Conservation (phyloP, 2,113 vertebrate species). For the Phalacrocorax aristotelis region DNA sequence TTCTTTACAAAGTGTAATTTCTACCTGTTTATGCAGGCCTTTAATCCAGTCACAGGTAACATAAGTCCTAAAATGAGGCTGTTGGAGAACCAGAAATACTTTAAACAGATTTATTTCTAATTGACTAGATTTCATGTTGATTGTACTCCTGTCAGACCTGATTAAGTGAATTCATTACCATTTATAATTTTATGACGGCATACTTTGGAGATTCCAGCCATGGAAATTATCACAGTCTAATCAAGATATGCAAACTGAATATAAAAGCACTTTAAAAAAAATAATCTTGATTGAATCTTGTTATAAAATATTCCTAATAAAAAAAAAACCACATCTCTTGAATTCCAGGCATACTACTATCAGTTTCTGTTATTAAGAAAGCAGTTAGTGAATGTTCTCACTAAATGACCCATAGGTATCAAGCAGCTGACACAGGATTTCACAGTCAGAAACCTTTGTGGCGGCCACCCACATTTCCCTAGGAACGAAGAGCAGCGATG, state of each 20-base stretch:
- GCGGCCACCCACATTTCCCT: not conserved
- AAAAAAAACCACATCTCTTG: not conserved
- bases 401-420: rapidly evolving
- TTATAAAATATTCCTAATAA: not conserved
- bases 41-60: not conserved
- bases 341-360: not conserved
- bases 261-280: not conserved
- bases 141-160: conserved; percentile 44
- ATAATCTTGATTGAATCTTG: not conserved
- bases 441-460: not conserved
- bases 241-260: conserved; percentile 43
- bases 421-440: not conserved
- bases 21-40: not conserved
- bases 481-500: not conserved
- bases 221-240: conserved; percentile 32
- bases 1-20: not conserved
- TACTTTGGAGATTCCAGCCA: conserved; percentile 19
- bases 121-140: conserved; percentile 47
- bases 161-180: conserved; percentile 65
- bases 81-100: conserved; percentile 5
- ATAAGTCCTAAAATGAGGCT: not conserved
- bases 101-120: conserved; percentile 44
- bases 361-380: not conserved
- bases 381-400: not conserved
- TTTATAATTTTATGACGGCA: conserved; percentile 36